phyloP scores from a whole-genome alignment of 1,140 invertebrate species.

The Penaeus chinensis region DNA sequence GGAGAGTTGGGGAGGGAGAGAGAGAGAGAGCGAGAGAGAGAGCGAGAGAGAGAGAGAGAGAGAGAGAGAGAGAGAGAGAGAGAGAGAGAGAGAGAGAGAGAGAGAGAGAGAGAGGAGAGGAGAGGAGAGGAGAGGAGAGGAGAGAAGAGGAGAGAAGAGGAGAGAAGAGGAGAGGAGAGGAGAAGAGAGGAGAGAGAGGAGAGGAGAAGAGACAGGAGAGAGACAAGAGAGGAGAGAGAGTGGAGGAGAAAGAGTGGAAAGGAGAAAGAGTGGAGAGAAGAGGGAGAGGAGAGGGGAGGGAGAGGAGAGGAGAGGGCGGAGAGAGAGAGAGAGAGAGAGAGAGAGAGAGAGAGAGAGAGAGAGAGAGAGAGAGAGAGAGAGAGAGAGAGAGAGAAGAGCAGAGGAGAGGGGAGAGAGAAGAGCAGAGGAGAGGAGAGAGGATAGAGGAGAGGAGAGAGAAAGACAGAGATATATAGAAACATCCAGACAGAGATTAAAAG shows the following conservation, averaged over 20 bases:
- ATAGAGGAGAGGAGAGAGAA: background rate
- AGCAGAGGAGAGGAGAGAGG: background rate
- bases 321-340: conserved; percentile 15
- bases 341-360: background rate
- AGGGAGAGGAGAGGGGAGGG: background rate
- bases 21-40: background rate
- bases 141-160: background rate
- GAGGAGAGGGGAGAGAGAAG: background rate
- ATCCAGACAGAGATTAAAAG: no score
- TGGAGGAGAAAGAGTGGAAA: background rate
- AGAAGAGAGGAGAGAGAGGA: background rate
- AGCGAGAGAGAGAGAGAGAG: no score
- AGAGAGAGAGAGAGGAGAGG: background rate
- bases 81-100: conserved; percentile 16
- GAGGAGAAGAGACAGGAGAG: background rate
- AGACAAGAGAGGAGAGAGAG: background rate
- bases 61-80: background rate
- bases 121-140: no score
- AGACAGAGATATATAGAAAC: no score
- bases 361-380: no score
- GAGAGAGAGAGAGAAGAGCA: background rate
- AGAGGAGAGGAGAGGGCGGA: background rate
- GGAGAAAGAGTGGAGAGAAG: background rate
- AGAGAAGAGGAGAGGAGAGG: background rate
- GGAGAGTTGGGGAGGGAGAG: background rate